Percentiles rank a stretch among this genome's conserved stretches.
phyloP scores from a whole-genome alignment of 2,797 vertebrate species.

The Etheostoma nigrum region DNA sequence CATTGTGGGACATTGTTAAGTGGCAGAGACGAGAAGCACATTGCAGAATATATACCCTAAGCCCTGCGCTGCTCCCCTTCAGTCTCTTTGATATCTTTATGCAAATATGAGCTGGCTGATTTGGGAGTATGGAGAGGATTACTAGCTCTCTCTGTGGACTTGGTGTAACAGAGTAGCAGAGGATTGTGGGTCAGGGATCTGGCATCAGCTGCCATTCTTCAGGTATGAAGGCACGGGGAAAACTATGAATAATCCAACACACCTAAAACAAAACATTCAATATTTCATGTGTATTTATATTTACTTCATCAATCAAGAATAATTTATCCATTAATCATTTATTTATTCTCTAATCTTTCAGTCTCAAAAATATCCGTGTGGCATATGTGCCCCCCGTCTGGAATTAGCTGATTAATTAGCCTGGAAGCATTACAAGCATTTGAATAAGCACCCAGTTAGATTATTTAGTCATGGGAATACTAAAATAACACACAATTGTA shows the following conservation, averaged over 20 bases:
- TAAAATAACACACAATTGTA: conserved; percentile 63
- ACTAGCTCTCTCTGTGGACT: conserved; percentile 67
- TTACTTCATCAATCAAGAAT: conserved; percentile 28
- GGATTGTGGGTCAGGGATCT: conserved; percentile 70
- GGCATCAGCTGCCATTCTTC: conserved; percentile 67
- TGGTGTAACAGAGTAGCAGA: conserved; percentile 47
- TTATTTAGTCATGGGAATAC: conserved; percentile 71
- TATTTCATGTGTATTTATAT: neutral
- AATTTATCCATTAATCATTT: conserved; percentile 52
- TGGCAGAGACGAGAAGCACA: conserved; percentile 28
- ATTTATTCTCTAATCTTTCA: conserved; percentile 42
- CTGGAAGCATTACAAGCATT: conserved; percentile 69
- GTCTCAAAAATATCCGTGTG: conserved; percentile 39
- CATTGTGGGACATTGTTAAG: conserved; percentile 43
- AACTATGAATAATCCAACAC: conserved; percentile 20
- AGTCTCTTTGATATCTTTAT: conserved; percentile 76
- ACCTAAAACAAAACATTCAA: conserved; percentile 43
- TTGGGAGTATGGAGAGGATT: conserved; percentile 66
- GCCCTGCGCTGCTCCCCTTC: conserved; percentile 55
- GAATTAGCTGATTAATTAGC: conserved; percentile 72
- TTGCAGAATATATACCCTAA: conserved; percentile 44
- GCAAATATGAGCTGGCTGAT: conserved; percentile 74
- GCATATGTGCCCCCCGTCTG: conserved; percentile 50
- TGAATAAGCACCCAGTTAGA: conserved; percentile 71
- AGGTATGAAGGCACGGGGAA: conserved; percentile 35